Base-by-base conservation (phyloP, 2,888 invertebrate genomes). In the Nymphalis polychloros region DNA sequence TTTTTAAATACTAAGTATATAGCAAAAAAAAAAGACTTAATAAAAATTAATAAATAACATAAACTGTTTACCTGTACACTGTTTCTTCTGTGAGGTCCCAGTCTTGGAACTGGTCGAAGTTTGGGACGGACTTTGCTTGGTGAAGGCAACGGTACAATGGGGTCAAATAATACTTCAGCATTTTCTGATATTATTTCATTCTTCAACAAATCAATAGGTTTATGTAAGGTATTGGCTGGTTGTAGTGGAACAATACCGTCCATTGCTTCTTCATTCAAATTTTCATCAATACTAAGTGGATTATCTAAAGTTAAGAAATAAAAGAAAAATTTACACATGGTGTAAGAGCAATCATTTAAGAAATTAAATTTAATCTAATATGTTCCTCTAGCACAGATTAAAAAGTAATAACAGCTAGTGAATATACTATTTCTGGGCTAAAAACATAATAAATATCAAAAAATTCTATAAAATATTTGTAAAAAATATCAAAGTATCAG, bases 31-130 rank as follows among this genome's bases (percentile, higher is more conserved):
- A 23, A 13, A 27, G 0, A 13, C 16, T 27, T 52, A 52, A 4
- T 16, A 19, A 10, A 52, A 52, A 20, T 52, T 0, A 48, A 23
- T 53, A 23, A 23, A 13, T 27, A 23, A 31, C 31, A 17, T 27
- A 53, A 8, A 20, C 59, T 41, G 35, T 10, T 17, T 74, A 94
- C 93, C 79, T 93, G 94, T 49, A 95, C 85, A 83, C 95, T 95
- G 78, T 95, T 96, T 75, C 95, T 93, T 67, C 96, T 92, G 67
- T 93, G 88, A 23, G 95, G 94, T 8, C 84, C 87, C 63, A 96
- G 89, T 75, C 95, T 92, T 0, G 96, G 96, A 6, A 94, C 93
- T 5, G 96, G 95, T 50, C 95, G 93, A 48, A 96, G 94, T 72
- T 96, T 94, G 1, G 94, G 93, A 2, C 96, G 90, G 61, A 94